phyloP scores from a whole-genome alignment of 1,140 invertebrate genomes.

The Danaus plexippus region DNA sequence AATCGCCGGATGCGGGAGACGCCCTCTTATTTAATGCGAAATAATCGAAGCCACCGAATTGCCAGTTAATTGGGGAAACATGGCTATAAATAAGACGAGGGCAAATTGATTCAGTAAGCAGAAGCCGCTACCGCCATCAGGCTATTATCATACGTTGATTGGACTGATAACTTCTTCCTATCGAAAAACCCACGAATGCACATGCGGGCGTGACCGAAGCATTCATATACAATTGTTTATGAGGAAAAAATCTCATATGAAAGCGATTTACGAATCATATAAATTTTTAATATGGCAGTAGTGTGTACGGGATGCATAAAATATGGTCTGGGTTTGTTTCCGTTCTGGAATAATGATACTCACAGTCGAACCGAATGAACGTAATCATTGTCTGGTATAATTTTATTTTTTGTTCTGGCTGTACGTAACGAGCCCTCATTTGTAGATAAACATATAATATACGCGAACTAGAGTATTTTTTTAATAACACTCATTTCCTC shows the following conservation, averaged over 20 bases:
- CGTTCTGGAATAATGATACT: conserved; percentile 37
- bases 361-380: conserved; percentile 18
- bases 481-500: conserved; percentile 44
- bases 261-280: no score
- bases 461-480: conserved; percentile 32
- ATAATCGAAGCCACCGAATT: conserved; percentile 68
- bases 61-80: conserved; percentile 65
- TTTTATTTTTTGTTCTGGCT: conserved; percentile 30
- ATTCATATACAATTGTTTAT: conserved; percentile 2
- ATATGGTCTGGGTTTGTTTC: conserved; percentile 32
- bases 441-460: conserved; percentile 21
- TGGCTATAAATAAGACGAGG: conserved; percentile 51
- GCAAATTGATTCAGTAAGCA: conserved; percentile 56
- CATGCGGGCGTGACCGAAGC: conserved; percentile 3
- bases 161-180: conserved; percentile 50
- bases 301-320: conserved; percentile 11
- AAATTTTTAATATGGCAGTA: no score
- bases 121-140: conserved; percentile 20
- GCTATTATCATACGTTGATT: conserved; percentile 64
- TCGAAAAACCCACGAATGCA: conserved; percentile 28
- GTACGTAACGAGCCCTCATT: conserved; percentile 24
- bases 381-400: conserved; percentile 42
- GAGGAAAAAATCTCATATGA: no score
- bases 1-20: conserved; percentile 70
- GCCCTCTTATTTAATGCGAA: conserved; percentile 65